phyloP scores from a whole-genome alignment of 2,888 invertebrate genomes.

The Macaria notata region DNA sequence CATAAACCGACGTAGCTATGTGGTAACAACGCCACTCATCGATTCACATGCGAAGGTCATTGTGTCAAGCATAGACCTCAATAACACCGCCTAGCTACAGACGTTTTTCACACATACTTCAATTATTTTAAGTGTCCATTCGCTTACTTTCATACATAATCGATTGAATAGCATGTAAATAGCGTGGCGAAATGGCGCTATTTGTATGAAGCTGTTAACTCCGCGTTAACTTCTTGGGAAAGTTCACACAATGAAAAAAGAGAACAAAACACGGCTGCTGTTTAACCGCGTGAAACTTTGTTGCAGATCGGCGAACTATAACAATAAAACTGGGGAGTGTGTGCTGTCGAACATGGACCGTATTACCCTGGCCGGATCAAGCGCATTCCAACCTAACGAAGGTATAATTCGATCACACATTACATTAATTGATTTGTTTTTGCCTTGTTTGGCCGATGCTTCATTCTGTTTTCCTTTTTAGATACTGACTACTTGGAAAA shows the following conservation, averaged over 20 bases:
- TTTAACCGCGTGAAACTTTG: conserved; percentile 62
- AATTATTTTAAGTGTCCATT: conserved; percentile 24
- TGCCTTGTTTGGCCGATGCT: conserved; percentile 14
- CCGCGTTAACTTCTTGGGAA: conserved; percentile 62
- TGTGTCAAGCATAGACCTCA: too few species aligned
- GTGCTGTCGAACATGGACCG: conserved; percentile 96
- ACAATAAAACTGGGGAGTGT: conserved; percentile 92
- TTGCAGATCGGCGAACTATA: conserved; percentile 94
- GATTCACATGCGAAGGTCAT: too few species aligned
- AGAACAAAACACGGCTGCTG: conserved; percentile 52
- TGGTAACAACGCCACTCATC: too few species aligned
- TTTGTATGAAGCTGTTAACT: conserved; percentile 36
- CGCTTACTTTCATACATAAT: conserved; percentile 34
- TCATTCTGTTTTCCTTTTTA: conserved; percentile 37
- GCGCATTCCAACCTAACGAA: conserved; percentile 87
- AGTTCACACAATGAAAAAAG: conserved; percentile 66
- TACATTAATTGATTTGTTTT: conserved; percentile 23
- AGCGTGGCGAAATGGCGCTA: conserved; percentile 44
- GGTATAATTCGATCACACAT: conserved; percentile 57
- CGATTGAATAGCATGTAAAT: conserved; percentile 42
- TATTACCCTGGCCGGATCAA: conserved; percentile 92
- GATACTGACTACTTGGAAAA: conserved; percentile 93
- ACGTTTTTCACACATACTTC: not conserved
- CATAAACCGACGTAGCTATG: too few species aligned
- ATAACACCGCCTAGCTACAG: conserved; percentile 8